Conservation (phyloP, 2,888 invertebrate species). For the Laothoe populi region DNA sequence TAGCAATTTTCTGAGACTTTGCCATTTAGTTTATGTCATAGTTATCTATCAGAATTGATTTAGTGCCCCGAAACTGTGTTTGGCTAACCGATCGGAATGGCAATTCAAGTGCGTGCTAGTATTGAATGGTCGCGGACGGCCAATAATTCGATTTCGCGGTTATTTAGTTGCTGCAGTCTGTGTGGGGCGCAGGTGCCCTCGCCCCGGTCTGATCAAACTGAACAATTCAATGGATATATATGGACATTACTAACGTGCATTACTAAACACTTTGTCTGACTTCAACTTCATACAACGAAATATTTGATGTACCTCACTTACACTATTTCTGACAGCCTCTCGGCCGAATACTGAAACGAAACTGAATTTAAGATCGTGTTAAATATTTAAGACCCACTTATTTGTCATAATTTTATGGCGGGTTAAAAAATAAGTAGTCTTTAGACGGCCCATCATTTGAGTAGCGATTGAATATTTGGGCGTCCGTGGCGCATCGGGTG, state of each 20-base stretch:
- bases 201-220: constrained; percentile 66
- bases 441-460: too few relatives aligned
- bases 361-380: too few relatives aligned
- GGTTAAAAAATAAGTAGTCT: too few relatives aligned
- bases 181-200: constrained; percentile 67
- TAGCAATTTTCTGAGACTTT: constrained; percentile 38
- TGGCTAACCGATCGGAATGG: constrained; percentile 58
- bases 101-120: constrained; percentile 63
- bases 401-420: too few relatives aligned
- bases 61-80: constrained; percentile 55
- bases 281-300: neutral
- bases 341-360: too few relatives aligned
- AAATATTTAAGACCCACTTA: too few relatives aligned
- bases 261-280: constrained; percentile 5
- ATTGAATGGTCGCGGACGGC: constrained; percentile 66
- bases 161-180: constrained; percentile 71
- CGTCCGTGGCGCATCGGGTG: too few relatives aligned
- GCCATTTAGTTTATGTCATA: constrained; percentile 14
- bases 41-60: constrained; percentile 51
- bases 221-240: constrained; percentile 54
- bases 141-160: constrained; percentile 81
- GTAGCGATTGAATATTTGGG: too few relatives aligned
- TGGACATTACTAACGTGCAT: constrained; percentile 31
- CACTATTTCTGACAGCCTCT: too few relatives aligned
- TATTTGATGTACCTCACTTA: too few relatives aligned